Evolutionary conservation across 2,113 vertebrate species (phyloP), one percentile per base, ranked within the genome.

Genomic region (Thomomys bottae): DNA sequence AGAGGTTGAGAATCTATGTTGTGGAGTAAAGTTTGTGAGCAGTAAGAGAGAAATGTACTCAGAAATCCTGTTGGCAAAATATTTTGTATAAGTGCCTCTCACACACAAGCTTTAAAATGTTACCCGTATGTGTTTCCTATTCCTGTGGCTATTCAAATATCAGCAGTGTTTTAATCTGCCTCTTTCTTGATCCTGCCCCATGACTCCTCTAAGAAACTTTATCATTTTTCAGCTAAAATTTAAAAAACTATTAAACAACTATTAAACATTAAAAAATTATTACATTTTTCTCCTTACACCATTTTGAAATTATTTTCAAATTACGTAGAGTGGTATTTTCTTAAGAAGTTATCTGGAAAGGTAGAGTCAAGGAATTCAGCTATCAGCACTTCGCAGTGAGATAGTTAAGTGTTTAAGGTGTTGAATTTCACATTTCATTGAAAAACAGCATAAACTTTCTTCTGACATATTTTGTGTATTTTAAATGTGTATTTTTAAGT

Each of bases 1-100:
- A 93, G 82, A 89, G 20, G 67, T 85, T 26, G 75, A 92, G 87
- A 92, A 82, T 93, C 95, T 94, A 86, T 95, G 82, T 95, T 96
- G 84, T 93, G 73, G 95, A 78, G 93, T 94, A 91, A 59, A 93
- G 78, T 95, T 97, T 94, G 93, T 93, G 84, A 96, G 83, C 92
- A 90, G 64, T 92, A 78, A 96, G 84, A 96, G 92, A 96, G 87
- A 89, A 92, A 59, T 71, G 75, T 92, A 85, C 12, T 7, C 67
- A 96, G 94, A 96, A 94, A 96, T 95, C 67, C 80, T 95, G 94
- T 93, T 96, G 96, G 95, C 92, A 96, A 96, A 88, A 85, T 96
- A 82, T 95, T 96, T 96, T 95, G 93, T 96, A 82, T 92, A 89
- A 94, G 87, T 90, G 73, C 95, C 84, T 96, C 83, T 90, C 77